Base-by-base conservation (phyloP, 2,888 invertebrate species). In the Corbicula japonica region DNA sequence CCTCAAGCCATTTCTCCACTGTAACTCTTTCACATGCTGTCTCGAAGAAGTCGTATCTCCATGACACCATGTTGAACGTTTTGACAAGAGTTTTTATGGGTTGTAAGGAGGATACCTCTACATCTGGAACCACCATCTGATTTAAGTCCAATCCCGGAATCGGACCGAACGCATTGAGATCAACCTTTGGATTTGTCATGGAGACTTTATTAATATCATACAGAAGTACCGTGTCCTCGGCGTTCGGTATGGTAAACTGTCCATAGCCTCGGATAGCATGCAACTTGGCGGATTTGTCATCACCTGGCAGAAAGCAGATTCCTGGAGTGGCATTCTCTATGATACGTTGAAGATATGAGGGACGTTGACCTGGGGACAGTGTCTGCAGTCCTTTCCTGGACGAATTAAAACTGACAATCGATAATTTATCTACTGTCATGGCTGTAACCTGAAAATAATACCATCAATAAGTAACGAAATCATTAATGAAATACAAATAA, bases 221-320 rank as follows among this genome's bases (percentile, higher is more conserved):
- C 2, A 63, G 48, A 2, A 63, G 48, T 18, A 63, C 63, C 10
- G 46, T 48, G 15, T 30, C 63, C 2, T 10, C n/a, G 18, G 48
- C 48, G n/a, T 23, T 30, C n/a, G 63, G 63, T 4, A 18, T 32
- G 2, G 32, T 6, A 21, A 46, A 63, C 48, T 63, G 63, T 18
- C 18, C 15, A 28, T 63, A 63, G 18, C 63, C 63, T 18, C 18
- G n/a, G 30, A 63, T 48, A 6, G 63, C 44, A 18, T 44, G 21
- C 48, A 30, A 10, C 15, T 30, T 5, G 30, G 30, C 30, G 32
- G 26, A n/a, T n/a, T 15, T 63, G 21, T 63, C 48, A 44, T 46
- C 46, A 18, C 63, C 63, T 10, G 63, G 63, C 12, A 63, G 48
- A 26, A 46, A 48, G 32, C 63, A 63, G 21, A 46, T 63, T 6